A percentile compares a stretch with the other conserved stretches of the same genome.
These are phyloP conservation scores for Brenthis hecate DNA, from an alignment of 2,888 invertebrate genomes.

Conservation along the genomic window DNA sequence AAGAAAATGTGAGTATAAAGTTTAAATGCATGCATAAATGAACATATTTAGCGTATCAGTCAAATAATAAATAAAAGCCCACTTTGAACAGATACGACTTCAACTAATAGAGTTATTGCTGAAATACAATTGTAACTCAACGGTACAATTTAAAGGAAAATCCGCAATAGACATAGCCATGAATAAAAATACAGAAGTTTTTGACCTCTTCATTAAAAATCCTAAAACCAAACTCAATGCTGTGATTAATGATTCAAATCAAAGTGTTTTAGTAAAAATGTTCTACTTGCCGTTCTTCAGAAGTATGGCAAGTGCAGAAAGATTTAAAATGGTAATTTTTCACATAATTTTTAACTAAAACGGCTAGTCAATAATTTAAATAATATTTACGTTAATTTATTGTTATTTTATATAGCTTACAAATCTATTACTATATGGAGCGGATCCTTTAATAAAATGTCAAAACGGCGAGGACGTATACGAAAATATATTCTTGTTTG, in stretches of 20 bases:
- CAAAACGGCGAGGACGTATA: slow-evolving; percentile 52
- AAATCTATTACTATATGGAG: slow-evolving; percentile 63
- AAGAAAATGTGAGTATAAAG: slow-evolving; percentile 52
- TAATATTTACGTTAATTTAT: not conserved
- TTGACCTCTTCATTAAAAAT: slow-evolving; percentile 60
- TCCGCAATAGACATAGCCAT: slow-evolving; percentile 62
- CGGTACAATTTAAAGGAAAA: slow-evolving; percentile 54
- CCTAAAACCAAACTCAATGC: slow-evolving; percentile 59
- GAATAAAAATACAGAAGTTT: slow-evolving; percentile 49
- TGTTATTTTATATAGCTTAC: slow-evolving; percentile 54
- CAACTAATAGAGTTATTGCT: slow-evolving; percentile 59
- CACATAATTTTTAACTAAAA: not conserved
- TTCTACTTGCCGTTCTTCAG: slow-evolving; percentile 58
- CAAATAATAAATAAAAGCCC: slow-evolving; percentile 2
- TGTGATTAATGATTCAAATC: slow-evolving; percentile 59
- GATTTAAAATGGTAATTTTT: slow-evolving; percentile 55
- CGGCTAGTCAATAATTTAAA: not conserved
- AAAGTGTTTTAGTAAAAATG: slow-evolving; percentile 64
- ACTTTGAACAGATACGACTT: slow-evolving; percentile 51
- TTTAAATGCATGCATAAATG: too few species aligned
- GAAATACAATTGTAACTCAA: slow-evolving; percentile 56
- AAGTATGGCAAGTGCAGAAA: slow-evolving; percentile 47
- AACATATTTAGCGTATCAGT: too few species aligned
- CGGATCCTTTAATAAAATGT: slow-evolving; percentile 64
- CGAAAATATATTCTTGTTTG: slow-evolving; percentile 61